Percentiles rank a stretch among this genome's conserved stretches.
Conservation (phyloP, 2,888 invertebrate species). For the Apamea sordens region DNA sequence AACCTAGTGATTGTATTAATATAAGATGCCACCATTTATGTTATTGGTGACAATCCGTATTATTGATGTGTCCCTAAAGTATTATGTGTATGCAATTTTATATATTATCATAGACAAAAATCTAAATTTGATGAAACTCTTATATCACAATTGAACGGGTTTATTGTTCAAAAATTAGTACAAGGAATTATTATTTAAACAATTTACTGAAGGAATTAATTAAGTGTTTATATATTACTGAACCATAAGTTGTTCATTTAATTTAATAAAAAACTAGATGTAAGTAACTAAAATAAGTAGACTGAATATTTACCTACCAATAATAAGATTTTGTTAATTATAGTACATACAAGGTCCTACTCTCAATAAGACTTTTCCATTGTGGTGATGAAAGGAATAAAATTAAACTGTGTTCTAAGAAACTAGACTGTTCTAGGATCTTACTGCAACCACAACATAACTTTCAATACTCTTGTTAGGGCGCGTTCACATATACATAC, state of each 20-base stretch:
- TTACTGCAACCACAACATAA: neutral
- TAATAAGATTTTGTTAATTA: slow-evolving; percentile 15
- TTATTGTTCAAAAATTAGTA: slow-evolving; percentile 60
- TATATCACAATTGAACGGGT: slow-evolving; percentile 30
- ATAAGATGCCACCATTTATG: slow-evolving; percentile 47
- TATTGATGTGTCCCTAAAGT: slow-evolving; percentile 24
- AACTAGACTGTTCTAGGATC: neutral
- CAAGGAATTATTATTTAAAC: slow-evolving; percentile 55
- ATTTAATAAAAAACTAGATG: slow-evolving; percentile 48
- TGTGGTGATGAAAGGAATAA: neutral
- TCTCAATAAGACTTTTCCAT: neutral
- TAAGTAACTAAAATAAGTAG: slow-evolving; percentile 61
- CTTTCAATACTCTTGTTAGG: neutral
- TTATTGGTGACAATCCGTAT: slow-evolving; percentile 32
- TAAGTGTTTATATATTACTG: slow-evolving; percentile 39
- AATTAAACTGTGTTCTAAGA: slow-evolving; percentile 5
- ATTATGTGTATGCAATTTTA: slow-evolving; percentile 16
- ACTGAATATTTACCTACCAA: slow-evolving; percentile 63
- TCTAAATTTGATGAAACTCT: slow-evolving; percentile 18
- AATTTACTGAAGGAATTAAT: slow-evolving; percentile 13
- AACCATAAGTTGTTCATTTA: slow-evolving; percentile 61
- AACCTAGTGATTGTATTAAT: slow-evolving; percentile 59
- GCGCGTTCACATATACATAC: too few relatives aligned
- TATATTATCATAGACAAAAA: slow-evolving; percentile 11
- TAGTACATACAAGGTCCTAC: slow-evolving; percentile 25